phyloP scores from a whole-genome alignment of 2,113 vertebrate species.

The Pelodiscus sinensis region DNA sequence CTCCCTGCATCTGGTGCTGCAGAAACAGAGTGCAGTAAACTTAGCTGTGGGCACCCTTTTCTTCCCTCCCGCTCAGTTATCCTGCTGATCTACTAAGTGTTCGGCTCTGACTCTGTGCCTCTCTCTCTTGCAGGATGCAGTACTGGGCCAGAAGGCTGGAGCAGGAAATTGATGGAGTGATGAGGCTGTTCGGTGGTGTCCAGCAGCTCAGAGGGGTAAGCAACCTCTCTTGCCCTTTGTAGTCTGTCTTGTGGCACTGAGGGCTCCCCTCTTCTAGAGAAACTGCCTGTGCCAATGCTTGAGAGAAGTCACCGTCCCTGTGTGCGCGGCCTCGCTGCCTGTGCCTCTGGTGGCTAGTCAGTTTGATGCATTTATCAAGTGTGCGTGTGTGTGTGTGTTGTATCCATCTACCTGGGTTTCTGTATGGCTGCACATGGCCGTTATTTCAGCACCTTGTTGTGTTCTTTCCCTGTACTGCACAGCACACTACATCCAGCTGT shows the following conservation, averaged over 20 bases:
- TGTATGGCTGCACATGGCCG: constrained; percentile 23
- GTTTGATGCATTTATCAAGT: not conserved
- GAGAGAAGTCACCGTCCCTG: not conserved
- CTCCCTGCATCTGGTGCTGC: not conserved
- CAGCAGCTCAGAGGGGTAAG: constrained; percentile 96
- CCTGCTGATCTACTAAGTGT: constrained; percentile 66
- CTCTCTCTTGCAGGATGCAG: constrained; percentile 89
- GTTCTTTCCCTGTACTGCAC: not conserved
- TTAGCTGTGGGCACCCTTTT: not conserved
- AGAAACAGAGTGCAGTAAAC: not conserved
- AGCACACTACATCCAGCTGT: constrained; percentile 3
- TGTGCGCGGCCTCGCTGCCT: not conserved
- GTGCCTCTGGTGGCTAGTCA: constrained; percentile 5
- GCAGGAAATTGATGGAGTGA: constrained; percentile 96
- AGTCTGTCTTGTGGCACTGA: constrained; percentile 24
- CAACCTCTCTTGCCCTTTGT: constrained; percentile 13
- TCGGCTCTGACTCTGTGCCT: constrained; percentile 60
- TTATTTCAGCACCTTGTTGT: constrained; percentile 13
- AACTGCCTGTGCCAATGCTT: not conserved
- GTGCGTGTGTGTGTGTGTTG: not conserved
- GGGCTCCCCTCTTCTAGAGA: constrained; percentile 29
- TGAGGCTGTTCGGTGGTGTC: constrained; percentile 95
- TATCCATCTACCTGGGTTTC: not conserved
- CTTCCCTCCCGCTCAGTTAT: constrained; percentile 13
- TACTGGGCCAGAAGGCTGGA: constrained; percentile 97